Evolutionary conservation across 1,140 invertebrate genomes (phyloP), one percentile per base, ranked within the genome.

Genomic region (Magallana ariakensis): DNA sequence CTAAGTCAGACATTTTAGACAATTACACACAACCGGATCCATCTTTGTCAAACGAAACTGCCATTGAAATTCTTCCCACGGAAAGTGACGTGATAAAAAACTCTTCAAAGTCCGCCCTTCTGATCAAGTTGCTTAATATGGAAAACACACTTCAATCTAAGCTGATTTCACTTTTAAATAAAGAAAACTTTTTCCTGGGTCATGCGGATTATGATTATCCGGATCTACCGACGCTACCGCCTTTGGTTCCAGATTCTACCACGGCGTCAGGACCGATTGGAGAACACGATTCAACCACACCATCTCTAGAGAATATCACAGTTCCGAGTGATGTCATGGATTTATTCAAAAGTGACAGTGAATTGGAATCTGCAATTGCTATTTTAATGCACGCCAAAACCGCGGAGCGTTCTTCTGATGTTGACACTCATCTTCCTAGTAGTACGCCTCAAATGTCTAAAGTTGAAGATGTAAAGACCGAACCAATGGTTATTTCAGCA

Each of bases 111-210:
- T 70, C 66, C n/a, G 19, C 66, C 26, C 66, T 70, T 11, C 66
- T 70, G n/a, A 70, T 70, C 11, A 70, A 70, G 19, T 26, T 70
- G 33, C 8, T 70, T 2, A 70, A 70, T 22, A 70, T 70, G 11
- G 66, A 70, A 70, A 70, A 70, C 19, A 70, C n/a, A 19, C 66
- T 70, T 70, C 66, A 70, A 70, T 19, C 66, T 8, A 70, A 26
- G 19, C 19, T 70, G n/a, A 70, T 70, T 26, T 70, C 66, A 10
- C 6, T 70, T 7, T 22, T 70, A 8, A 70, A 70, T 22, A 70
- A 70, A 70, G 66, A 70, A 70, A 70, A 70, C 19, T 70, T 70
- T 26, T 22, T 70, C 19, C 7, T 70, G 19, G 66, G 66, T 70
- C 66, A 70, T 26, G 33, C 66, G 8, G 66, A 70, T 26, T 70